Conservation (phyloP, 1,140 invertebrate genomes). For the Liolophura sinensis region DNA sequence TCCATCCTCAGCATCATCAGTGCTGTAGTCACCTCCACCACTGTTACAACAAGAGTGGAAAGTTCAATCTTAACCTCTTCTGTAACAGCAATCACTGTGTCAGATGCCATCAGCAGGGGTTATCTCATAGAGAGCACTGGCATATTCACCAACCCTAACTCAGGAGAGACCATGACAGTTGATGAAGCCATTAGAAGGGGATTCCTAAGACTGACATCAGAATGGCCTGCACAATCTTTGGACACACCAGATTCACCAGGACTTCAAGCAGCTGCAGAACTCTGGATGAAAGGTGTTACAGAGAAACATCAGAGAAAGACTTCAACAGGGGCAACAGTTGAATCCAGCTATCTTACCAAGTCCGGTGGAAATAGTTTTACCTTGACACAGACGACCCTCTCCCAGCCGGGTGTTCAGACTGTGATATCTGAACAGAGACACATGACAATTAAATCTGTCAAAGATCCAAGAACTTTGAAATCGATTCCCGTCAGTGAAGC, state of each 20-base stretch:
- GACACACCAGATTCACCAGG: constrained; percentile 49
- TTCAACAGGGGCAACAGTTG: constrained; percentile 22
- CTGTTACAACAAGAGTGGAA: constrained; percentile 34
- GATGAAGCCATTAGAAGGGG: constrained; percentile 78
- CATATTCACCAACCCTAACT: constrained; percentile 79
- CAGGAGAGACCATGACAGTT: constrained; percentile 73
- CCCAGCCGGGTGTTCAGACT: constrained; percentile 41
- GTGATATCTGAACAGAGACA: constrained; percentile 45
- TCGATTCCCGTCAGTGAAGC: constrained; percentile 81
- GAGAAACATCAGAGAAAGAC: constrained; percentile 2
- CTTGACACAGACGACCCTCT: constrained; percentile 44
- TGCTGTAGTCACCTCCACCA: constrained; percentile 47
- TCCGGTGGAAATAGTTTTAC: constrained; percentile 40
- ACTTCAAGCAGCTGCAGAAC: constrained; percentile 76
- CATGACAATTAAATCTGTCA: constrained; percentile 65
- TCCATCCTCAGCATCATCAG: constrained; percentile 43
- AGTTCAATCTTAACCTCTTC: not conserved
- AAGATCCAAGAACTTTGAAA: constrained; percentile 81
- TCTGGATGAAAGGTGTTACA: constrained; percentile 15
- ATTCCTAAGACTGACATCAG: constrained; percentile 75
- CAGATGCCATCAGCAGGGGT: constrained; percentile 76
- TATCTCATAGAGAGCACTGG: constrained; percentile 79
- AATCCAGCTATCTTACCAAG: constrained; percentile 42
- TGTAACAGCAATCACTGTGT: constrained; percentile 67
- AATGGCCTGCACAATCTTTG: constrained; percentile 65